phyloP scores from a whole-genome alignment of 2,113 vertebrate genomes.

The pig (Sus scrofa) region DNA sequence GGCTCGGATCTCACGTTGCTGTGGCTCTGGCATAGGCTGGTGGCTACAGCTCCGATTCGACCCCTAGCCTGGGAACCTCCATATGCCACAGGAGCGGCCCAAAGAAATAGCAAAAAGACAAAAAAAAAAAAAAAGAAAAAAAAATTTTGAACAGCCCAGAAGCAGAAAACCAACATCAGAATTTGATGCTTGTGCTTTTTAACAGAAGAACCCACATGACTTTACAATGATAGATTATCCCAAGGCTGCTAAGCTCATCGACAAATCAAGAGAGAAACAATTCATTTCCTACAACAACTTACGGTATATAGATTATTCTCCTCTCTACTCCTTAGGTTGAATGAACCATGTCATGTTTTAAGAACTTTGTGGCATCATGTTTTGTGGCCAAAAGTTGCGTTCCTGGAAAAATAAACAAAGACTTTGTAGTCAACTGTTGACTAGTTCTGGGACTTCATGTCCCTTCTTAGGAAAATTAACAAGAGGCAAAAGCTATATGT shows the following conservation, averaged over 20 bases:
- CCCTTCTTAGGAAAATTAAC: slow-evolving; percentile 46
- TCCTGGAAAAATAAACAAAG: slow-evolving; percentile 22
- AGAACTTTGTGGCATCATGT: background rate
- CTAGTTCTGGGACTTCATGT: background rate
- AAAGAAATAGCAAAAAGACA: too few species aligned
- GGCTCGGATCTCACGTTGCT: too few species aligned
- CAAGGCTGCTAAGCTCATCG: background rate
- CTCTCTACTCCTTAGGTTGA: background rate
- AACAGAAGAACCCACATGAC: background rate
- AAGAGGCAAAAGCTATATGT: background rate
- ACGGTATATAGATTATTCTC: background rate
- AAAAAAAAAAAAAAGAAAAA: too few species aligned
- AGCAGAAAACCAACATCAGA: background rate
- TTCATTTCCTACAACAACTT: background rate
- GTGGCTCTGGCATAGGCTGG: too few species aligned
- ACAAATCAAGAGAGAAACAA: background rate
- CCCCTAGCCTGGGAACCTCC: too few species aligned
- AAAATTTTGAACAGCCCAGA: background rate
- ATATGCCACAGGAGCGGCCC: too few species aligned
- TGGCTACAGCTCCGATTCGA: too few species aligned
- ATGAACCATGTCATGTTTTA: background rate
- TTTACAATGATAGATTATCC: background rate
- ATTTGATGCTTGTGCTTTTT: background rate
- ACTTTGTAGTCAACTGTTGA: background rate
- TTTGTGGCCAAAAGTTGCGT: slow-evolving; percentile 28